Base-by-base conservation (phyloP, 2,797 vertebrate species). In the Hoplostethus mediterraneus region DNA sequence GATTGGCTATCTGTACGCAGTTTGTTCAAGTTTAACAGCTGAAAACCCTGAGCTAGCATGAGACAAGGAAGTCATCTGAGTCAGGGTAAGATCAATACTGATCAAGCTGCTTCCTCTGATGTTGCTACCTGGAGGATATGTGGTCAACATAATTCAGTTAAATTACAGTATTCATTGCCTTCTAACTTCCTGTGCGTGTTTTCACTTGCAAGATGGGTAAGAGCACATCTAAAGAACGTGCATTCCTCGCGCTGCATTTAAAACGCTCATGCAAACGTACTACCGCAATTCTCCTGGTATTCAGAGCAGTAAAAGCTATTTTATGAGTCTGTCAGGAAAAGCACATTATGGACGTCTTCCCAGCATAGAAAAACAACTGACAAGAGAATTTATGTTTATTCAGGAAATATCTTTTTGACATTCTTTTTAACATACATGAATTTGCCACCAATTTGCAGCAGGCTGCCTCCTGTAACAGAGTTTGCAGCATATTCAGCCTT, bases 71-170 rank as follows among this genome's bases (percentile, higher is more conserved):
- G 83, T 79, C 74, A 85, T 85, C 75, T 79, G 70, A 85, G 71
- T 74, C 69, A 75, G 89, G 79, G 79, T 71, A 30, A 80, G 87
- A 92, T 95, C 90, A 92, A 90, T 91, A 86, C 85, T 83, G 87
- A 90, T 90, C 90, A 89, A 86, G 84, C 83, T 85, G 77, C 84
- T 86, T 86, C 79, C 77, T 90, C 72, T 87, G 77, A 90, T 90
- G 84, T 80, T 81, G 71, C 86, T 91, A 91, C 81, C 88, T 91
- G 86, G 80, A 94, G 92, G 87, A 92, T 90, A 92, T 88, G 91
- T 93, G 93, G 94, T 94, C 93, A 92, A 92, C 92, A 94, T 95
- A 91, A 94, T 94, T 95, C 92, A 92, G 88, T 79, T 78, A 94
- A 94, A 96, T 95, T 94, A 94, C 92, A 95, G 95, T 91, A 90